Conservation (phyloP, 1,140 invertebrate species). For the Meteorus sp. region DNA sequence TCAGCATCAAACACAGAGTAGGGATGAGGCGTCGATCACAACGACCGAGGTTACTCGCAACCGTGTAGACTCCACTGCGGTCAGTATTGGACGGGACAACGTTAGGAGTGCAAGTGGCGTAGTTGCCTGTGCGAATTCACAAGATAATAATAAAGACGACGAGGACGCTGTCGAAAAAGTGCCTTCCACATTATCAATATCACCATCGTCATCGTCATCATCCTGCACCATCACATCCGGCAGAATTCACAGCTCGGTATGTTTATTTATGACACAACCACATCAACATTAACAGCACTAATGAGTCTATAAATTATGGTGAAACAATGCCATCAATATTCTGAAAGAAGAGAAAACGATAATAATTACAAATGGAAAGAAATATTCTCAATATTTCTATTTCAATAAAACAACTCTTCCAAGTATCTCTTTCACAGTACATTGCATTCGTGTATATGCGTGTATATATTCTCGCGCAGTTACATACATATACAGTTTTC, state of each 20-base stretch:
- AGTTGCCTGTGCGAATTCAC: slow-evolving; percentile 31
- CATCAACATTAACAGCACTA: not conserved
- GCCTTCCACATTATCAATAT: slow-evolving; percentile 41
- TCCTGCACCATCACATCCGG: not conserved
- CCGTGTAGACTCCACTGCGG: slow-evolving; percentile 25
- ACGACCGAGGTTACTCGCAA: slow-evolving; percentile 18
- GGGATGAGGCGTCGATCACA: slow-evolving; percentile 28
- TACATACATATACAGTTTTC: not conserved
- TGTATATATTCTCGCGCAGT: too few relatives aligned
- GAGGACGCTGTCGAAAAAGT: slow-evolving; percentile 49
- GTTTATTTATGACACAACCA: too few relatives aligned
- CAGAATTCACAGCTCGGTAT: not conserved
- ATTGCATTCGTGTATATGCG: too few relatives aligned
- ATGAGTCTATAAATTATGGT: slow-evolving; percentile 1
- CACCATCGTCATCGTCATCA: slow-evolving; percentile 27
- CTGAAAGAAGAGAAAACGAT: too few relatives aligned
- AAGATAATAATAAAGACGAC: slow-evolving; percentile 38
- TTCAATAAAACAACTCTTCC: too few relatives aligned
- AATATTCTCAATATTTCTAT: too few relatives aligned
- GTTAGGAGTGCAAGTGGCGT: slow-evolving; percentile 35
- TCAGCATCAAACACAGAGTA: slow-evolving; percentile 29
- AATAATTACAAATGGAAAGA: too few relatives aligned
- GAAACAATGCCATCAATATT: not conserved
- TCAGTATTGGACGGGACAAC: slow-evolving; percentile 43
- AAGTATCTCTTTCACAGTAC: too few relatives aligned